Evolutionary conservation across 2,888 invertebrate species (phyloP), one percentile per base, ranked within the genome.

Genomic region (Sycophila texana): DNA sequence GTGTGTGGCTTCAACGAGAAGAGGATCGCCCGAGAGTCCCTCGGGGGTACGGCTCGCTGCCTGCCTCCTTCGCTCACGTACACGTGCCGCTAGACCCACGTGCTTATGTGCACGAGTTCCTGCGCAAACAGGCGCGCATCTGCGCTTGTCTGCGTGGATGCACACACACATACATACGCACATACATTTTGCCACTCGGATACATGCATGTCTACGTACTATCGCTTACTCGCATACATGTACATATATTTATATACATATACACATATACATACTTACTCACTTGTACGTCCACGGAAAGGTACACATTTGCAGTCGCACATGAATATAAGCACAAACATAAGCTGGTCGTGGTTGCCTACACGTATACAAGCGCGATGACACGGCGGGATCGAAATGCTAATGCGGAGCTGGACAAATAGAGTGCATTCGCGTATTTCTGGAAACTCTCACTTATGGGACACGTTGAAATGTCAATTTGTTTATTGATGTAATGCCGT

Each of bases 251-350:
- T 13, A 30, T 16, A 26, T 26, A 61, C 22, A 20, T 4, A 26
- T 60, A 18, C 26, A 18, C 39, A 7, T 39, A 39, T 39, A 7
- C 39, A 39, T 39, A 2, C 39, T 26, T 26, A 26, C 2, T 26
- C 3, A 26, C 26, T 26, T 3, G 26, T 26, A 26, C 61, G 61
- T 26, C 61, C 58, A n/a, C 57, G 57, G 4, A 14, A 14, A 13
- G 58, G 22, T 60, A 22, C 26, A 2, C 26, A n/a, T 61, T n/a
- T 61, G 18, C 30, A 30, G 26, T 30, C 30, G 30, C 30, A 61
- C 30, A 30, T 30, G 61, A 30, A n/a, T 61, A 61, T 61, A 61
- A 61, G 30, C 26, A 61, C 61, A 39, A 39, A 61, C 61, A 61
- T 26, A 14, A 26, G 61, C 61, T 26, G 26, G 26, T 7, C 39